These are phyloP conservation scores for Hippolais icterina DNA, from an alignment of 2,113 vertebrate species.

Conservation along the genomic window DNA sequence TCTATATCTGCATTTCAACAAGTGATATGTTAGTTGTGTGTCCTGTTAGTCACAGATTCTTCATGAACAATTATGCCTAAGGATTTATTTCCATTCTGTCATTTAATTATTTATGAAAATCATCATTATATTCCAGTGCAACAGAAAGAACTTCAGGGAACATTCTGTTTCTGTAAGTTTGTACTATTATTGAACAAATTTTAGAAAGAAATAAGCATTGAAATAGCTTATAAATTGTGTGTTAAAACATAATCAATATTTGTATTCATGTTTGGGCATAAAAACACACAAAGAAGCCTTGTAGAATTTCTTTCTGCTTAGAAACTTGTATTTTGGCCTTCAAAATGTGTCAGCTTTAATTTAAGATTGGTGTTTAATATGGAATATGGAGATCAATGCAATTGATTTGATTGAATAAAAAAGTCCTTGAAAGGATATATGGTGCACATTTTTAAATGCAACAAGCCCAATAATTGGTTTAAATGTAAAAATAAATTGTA, in stretches of 20 bases:
- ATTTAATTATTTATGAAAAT: background rate
- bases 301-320: constrained; percentile 57
- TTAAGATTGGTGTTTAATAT: constrained; percentile 69
- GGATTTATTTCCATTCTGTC: background rate
- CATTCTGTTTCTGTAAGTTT: constrained; percentile 30
- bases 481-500: constrained; percentile 76
- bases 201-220: constrained; percentile 27
- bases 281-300: constrained; percentile 36
- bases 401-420: constrained; percentile 74
- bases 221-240: constrained; percentile 54
- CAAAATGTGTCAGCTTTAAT: constrained; percentile 71
- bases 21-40: background rate
- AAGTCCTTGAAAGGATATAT: constrained; percentile 70
- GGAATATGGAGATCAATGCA: constrained; percentile 68
- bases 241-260: constrained; percentile 70
- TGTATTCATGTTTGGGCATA: constrained; percentile 57
- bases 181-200: constrained; percentile 47
- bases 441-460: constrained; percentile 66
- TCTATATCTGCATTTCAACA: background rate
- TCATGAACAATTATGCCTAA: background rate
- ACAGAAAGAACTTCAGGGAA: background rate
- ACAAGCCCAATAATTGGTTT: constrained; percentile 74
- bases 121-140: background rate
- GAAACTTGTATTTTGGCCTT: constrained; percentile 28
- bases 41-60: background rate